Conservation (phyloP, 2,797 vertebrate genomes). For the Poecile montanus region DNA sequence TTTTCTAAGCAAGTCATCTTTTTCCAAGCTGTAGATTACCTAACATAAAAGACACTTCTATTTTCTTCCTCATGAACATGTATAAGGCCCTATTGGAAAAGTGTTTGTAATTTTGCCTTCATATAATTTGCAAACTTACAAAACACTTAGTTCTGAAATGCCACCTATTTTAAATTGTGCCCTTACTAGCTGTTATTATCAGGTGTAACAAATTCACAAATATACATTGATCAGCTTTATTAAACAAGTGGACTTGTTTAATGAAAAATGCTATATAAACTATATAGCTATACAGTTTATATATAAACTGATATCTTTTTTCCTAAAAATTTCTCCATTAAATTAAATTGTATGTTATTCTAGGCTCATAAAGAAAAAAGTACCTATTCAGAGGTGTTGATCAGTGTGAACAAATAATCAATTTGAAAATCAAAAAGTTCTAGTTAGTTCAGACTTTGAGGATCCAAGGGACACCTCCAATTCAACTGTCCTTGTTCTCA, state of each 20-base stretch:
- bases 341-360: neutral
- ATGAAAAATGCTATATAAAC: neutral
- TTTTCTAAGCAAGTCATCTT: neutral
- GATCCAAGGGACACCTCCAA: neutral
- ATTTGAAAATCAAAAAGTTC: neutral
- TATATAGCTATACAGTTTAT: neutral
- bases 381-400: neutral
- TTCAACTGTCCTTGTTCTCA: neutral
- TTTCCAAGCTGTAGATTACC: neutral
- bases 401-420: neutral
- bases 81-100: neutral
- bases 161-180: neutral
- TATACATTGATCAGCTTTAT: neutral
- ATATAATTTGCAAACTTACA: neutral
- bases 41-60: neutral
- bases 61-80: neutral
- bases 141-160: neutral
- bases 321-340: neutral
- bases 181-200: neutral
- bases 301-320: neutral
- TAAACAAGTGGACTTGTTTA: neutral
- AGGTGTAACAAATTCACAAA: neutral
- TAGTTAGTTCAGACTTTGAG: neutral
- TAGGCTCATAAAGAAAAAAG: neutral
- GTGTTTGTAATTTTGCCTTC: neutral